These are phyloP conservation scores for Dryadula phaetusa DNA, from an alignment of 2,888 invertebrate genomes.

Conservation along the genomic window DNA sequence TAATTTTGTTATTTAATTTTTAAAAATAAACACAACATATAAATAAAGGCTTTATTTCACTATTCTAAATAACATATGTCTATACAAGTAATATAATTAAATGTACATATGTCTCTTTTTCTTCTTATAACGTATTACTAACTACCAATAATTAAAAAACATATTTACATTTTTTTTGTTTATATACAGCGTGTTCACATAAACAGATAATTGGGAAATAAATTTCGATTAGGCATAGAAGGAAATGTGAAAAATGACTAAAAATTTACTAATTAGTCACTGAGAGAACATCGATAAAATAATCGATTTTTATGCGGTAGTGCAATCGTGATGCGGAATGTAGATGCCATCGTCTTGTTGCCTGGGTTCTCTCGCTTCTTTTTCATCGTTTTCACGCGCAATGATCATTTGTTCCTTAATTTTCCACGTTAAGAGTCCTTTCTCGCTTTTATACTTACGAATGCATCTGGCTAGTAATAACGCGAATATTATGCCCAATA, in stretches of 20 bases:
- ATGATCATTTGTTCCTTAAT: constrained; percentile 82
- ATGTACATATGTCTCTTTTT: too few species aligned
- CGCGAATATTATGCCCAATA: constrained; percentile 94
- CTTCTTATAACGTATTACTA: too few species aligned
- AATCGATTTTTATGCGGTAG: constrained; percentile 50
- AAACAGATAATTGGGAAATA: too few species aligned
- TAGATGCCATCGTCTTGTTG: constrained; percentile 51
- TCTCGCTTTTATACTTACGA: constrained; percentile 89
- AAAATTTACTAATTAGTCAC: neutral
- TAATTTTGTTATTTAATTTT: too few species aligned
- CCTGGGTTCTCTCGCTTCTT: constrained; percentile 45
- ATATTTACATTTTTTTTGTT: neutral
- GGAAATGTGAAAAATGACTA: neutral
- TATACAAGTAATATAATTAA: too few species aligned
- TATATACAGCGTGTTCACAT: neutral
- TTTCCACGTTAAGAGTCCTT: constrained; percentile 87
- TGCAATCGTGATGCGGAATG: constrained; percentile 57
- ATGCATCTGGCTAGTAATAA: constrained; percentile 94
- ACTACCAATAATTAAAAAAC: too few species aligned
- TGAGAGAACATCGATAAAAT: neutral
- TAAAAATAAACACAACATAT: neutral
- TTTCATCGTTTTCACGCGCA: constrained; percentile 58
- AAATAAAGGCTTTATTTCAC: neutral
- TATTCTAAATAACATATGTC: neutral
- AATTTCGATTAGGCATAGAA: too few species aligned